phyloP scores from a whole-genome alignment of 2,113 vertebrate genomes.

The Steatornis caripensis region DNA sequence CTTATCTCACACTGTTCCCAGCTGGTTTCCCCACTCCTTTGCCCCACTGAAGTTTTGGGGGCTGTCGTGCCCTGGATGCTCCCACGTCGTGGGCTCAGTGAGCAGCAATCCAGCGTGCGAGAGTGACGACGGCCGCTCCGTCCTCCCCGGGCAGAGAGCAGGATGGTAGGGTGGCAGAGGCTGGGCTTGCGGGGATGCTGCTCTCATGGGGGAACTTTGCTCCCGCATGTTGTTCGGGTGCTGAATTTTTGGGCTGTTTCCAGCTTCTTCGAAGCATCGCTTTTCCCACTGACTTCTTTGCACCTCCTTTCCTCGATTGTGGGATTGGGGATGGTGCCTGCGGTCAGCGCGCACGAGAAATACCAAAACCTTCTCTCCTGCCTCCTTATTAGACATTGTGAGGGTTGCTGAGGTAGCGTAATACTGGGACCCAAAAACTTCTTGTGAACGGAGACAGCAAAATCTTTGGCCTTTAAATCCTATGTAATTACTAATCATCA shows the following conservation, averaged over 20 bases:
- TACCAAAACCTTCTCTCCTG: neutral
- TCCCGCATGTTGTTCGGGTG: neutral
- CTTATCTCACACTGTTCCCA: neutral
- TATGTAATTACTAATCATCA: no score
- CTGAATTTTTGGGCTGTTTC: neutral
- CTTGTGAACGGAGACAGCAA: neutral
- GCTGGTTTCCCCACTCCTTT: neutral
- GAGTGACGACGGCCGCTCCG: neutral
- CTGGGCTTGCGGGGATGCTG: neutral
- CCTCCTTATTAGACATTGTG: neutral
- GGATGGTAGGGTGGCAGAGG: neutral
- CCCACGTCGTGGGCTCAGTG: rapidly evolving
- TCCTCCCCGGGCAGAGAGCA: no score
- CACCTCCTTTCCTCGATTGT: neutral
- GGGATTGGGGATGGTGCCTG: no score
- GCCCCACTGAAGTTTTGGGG: neutral
- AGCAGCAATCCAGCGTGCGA: neutral
- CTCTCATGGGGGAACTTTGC: rapidly evolving
- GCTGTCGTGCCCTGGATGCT: neutral
- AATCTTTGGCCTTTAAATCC: neutral
- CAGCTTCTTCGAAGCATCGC: neutral
- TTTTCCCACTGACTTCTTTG: neutral
- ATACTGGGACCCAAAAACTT: neutral
- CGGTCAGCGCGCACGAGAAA: neutral
- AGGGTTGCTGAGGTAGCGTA: neutral